A percentile compares a stretch with the other conserved stretches of the same genome.
Evolutionary conservation across 2,113 vertebrate species (phyloP).

Genomic region (Poicephalus gulielmi): DNA sequence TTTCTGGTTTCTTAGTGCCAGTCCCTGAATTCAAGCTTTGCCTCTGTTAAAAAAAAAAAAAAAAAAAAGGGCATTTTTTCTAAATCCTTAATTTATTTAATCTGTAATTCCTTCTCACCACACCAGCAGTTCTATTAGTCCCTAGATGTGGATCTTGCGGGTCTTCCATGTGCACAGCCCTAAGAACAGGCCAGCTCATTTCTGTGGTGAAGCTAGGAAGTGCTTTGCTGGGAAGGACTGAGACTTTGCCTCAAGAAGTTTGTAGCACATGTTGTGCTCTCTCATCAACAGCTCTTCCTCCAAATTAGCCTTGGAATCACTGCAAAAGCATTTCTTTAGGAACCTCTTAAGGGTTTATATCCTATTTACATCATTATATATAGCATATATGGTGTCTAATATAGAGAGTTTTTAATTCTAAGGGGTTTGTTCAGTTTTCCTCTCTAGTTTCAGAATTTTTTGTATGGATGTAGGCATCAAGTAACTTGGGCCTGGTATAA

Average conservation of each 20-base stretch:
- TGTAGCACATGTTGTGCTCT: neutral
- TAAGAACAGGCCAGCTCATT: neutral
- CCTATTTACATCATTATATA: neutral
- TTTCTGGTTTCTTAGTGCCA: neutral
- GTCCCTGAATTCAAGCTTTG: neutral
- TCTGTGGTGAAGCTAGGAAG: neutral
- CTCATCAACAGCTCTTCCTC: neutral
- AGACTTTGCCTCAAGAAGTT: neutral
- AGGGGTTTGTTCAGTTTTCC: neutral
- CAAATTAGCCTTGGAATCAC: neutral
- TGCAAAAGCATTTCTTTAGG: neutral
- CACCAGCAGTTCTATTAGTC: neutral
- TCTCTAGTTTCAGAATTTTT: neutral
- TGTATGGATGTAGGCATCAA: neutral
- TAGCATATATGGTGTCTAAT: rapidly evolving
- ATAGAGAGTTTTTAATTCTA: neutral
- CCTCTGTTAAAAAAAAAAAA: neutral
- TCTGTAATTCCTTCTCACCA: neutral
- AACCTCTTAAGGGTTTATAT: neutral
- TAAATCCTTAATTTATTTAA: neutral
- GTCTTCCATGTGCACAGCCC: neutral
- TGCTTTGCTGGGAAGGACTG: neutral
- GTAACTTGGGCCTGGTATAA: neutral
- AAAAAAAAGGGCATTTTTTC: neutral
- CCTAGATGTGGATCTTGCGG: neutral